These are phyloP conservation scores for Habroteleia sp. DNA, from an alignment of 2,888 invertebrate genomes.

Conservation along the genomic window DNA sequence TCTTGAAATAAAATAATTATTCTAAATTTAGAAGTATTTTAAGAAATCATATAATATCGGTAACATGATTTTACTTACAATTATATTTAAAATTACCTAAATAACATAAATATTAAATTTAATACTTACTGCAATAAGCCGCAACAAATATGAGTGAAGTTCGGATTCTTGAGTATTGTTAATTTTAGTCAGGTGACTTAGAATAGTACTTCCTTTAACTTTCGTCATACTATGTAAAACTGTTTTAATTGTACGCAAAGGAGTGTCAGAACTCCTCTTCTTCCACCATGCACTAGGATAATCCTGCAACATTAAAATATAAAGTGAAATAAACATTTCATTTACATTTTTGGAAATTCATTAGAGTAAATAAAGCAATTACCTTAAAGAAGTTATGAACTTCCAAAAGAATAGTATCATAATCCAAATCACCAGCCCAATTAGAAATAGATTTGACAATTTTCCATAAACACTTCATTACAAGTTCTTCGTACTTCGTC, in stretches of 20 bases:
- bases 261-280: constrained; percentile 91
- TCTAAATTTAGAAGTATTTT: too few relatives aligned
- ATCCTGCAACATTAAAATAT: constrained; percentile 78
- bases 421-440: constrained; percentile 89
- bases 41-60: too few relatives aligned
- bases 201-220: constrained; percentile 91
- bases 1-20: too few relatives aligned
- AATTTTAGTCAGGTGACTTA: constrained; percentile 89
- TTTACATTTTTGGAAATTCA: neutral
- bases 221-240: constrained; percentile 95
- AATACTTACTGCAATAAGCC: constrained; percentile 87
- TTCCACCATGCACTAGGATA: constrained; percentile 95
- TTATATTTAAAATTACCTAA: too few relatives aligned
- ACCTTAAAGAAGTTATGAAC: constrained; percentile 93
- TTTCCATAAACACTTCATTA: constrained; percentile 98
- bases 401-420: constrained; percentile 89
- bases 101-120: constrained; percentile 6
- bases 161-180: constrained; percentile 92
- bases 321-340: too few relatives aligned
- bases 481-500: constrained; percentile 89
- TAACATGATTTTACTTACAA: too few relatives aligned
- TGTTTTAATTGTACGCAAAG: constrained; percentile 95
- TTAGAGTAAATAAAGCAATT: constrained; percentile 30
- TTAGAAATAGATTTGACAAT: constrained; percentile 92
- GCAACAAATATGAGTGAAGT: constrained; percentile 91